These are phyloP conservation scores for Trogon surrucura DNA, from an alignment of 2,113 vertebrate genomes.

Conservation along the genomic window DNA sequence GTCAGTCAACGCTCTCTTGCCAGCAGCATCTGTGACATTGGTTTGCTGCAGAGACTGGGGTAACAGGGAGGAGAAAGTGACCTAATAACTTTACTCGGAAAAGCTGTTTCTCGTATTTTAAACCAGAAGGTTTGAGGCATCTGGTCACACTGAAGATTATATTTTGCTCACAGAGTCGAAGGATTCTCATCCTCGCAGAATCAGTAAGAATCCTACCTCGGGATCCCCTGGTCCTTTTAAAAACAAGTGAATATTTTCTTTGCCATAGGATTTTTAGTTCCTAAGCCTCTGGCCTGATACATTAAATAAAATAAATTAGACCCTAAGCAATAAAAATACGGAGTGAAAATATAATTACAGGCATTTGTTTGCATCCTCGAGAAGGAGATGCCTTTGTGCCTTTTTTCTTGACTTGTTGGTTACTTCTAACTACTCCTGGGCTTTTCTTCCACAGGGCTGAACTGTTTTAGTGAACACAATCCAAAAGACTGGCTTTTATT, in stretches of 20 bases:
- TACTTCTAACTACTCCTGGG: not conserved
- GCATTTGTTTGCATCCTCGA: not conserved
- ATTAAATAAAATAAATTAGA: not conserved
- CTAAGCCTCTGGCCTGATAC: not conserved
- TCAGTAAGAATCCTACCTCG: not conserved
- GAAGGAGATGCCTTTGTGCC: accelerated
- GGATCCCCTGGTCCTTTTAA: not conserved
- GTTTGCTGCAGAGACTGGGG: not conserved
- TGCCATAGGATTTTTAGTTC: not conserved
- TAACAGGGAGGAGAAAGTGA: not conserved
- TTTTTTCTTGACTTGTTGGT: not conserved
- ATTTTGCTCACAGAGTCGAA: not conserved
- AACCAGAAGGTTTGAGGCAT: not conserved
- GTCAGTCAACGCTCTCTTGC: not conserved
- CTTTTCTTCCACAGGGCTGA: not conserved
- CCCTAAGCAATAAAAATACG: not conserved
- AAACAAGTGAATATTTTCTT: not conserved
- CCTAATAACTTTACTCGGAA: not conserved
- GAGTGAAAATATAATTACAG: not conserved
- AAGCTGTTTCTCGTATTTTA: slow-evolving; percentile 22
- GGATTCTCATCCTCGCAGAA: not conserved
- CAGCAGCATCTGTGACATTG: not conserved
- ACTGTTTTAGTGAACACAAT: not conserved
- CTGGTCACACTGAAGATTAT: not conserved
- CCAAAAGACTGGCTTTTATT: not conserved